These are phyloP conservation scores for Drosophila triauraria DNA, from an alignment of 1,140 invertebrate species.

Conservation along the genomic window DNA sequence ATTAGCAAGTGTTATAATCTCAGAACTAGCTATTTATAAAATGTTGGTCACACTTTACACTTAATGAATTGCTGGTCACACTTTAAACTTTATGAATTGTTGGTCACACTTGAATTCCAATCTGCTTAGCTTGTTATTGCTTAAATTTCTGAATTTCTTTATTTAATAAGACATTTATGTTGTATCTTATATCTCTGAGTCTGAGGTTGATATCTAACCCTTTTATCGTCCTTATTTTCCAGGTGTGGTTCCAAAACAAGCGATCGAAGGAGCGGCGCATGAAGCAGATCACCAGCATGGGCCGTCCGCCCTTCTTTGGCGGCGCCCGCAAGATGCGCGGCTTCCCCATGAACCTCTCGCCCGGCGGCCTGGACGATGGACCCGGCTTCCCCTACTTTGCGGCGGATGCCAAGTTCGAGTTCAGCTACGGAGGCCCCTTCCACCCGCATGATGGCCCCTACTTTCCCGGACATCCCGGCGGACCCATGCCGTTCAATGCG, in stretches of 20 bases:
- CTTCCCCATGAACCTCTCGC: constrained; percentile 95
- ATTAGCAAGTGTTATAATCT: no score
- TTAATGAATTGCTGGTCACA: no score
- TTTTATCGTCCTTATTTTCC: constrained; percentile 43
- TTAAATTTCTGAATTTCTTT: no score
- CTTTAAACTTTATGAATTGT: no score
- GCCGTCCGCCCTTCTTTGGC: constrained; percentile 94
- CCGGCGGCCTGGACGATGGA: constrained; percentile 92
- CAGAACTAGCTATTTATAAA: no score
- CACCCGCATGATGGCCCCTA: constrained; percentile 94
- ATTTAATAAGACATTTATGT: no score
- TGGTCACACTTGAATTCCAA: no score
- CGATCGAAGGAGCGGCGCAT: constrained; percentile 97
- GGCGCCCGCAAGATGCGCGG: constrained; percentile 95
- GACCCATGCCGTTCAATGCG: constrained; percentile 90
- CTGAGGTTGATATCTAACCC: background rate
- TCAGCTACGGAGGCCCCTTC: constrained; percentile 93
- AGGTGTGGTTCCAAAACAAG: constrained; percentile 99
- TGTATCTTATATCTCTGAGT: no score
- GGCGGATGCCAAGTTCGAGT: constrained; percentile 94
- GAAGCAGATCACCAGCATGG: constrained; percentile 96
- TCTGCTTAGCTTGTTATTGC: no score
- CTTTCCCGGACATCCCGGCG: constrained; percentile 92
- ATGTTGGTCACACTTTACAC: no score
- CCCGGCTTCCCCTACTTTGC: constrained; percentile 95